A percentile compares a stretch with the other conserved stretches of the same genome.
phyloP scores from a whole-genome alignment of 1,140 invertebrate species.

The Drosophila ercepeae region DNA sequence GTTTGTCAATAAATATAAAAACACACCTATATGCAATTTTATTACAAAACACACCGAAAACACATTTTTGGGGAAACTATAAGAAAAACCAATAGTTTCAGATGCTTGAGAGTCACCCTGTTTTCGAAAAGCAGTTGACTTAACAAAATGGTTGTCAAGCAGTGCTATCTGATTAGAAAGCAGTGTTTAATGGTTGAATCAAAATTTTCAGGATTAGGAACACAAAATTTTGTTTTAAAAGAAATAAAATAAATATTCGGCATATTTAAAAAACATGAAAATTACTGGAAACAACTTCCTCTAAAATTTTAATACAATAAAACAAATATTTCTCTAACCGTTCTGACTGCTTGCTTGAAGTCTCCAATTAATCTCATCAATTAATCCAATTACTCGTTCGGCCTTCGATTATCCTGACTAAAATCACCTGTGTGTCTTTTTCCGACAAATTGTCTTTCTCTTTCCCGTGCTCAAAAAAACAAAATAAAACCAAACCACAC shows the following conservation, averaged over 20 bases:
- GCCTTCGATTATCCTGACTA: conserved; percentile 43
- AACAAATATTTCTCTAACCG: background rate
- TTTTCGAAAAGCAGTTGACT: background rate
- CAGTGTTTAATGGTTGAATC: background rate
- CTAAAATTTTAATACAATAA: background rate
- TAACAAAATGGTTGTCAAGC: background rate
- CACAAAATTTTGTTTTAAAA: no score
- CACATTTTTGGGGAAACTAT: background rate
- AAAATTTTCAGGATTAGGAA: background rate
- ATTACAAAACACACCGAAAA: background rate
- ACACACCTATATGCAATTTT: conserved; percentile 21
- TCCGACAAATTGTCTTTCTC: conserved; percentile 42
- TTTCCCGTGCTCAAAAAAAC: conserved; percentile 37
- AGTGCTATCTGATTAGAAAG: background rate
- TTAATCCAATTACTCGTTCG: conserved; percentile 29
- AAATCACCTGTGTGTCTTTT: conserved; percentile 46
- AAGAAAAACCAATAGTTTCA: background rate
- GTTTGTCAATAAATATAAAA: conserved; percentile 31
- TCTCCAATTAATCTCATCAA: conserved; percentile 20
- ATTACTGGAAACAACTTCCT: background rate
- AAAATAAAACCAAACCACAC: conserved; percentile 27
- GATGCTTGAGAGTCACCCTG: background rate
- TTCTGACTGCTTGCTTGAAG: background rate
- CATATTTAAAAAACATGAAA: background rate
- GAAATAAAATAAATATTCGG: no score